Percentiles rank a stretch among this genome's conserved stretches.
These are phyloP conservation scores for Macroteleia sp. DNA, from an alignment of 2,888 invertebrate genomes.

Conservation along the genomic window DNA sequence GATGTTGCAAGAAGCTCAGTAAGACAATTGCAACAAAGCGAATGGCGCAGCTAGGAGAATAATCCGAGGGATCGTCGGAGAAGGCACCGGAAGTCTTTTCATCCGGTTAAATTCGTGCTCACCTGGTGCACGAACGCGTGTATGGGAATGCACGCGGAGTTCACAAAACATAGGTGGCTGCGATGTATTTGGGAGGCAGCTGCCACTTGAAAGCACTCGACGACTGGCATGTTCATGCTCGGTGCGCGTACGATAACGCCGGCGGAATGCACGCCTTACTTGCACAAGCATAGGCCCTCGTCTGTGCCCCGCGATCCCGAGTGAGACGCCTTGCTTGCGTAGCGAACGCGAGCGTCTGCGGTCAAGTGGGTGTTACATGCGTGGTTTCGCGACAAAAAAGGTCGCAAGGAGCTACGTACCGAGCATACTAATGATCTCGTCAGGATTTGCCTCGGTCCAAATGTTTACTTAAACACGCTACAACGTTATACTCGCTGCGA, in stretches of 20 bases:
- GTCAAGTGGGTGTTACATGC: constrained; percentile 67
- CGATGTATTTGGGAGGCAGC: constrained; percentile 68
- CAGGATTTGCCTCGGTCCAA: constrained; percentile 58
- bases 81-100: constrained; percentile 49
- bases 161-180: constrained; percentile 52
- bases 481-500: constrained; percentile 20
- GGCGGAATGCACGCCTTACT: constrained; percentile 67
- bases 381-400: constrained; percentile 63
- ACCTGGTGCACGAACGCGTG: constrained; percentile 28
- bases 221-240: constrained; percentile 70
- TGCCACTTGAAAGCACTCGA: constrained; percentile 69
- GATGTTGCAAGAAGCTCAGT: not conserved
- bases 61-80: constrained; percentile 23
- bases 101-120: constrained; percentile 42
- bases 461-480: constrained; percentile 56
- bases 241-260: constrained; percentile 70
- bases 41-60: constrained; percentile 22
- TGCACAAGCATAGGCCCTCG: constrained; percentile 59
- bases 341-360: constrained; percentile 60
- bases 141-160: constrained; percentile 45
- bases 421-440: constrained; percentile 63
- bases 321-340: constrained; percentile 63
- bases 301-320: constrained; percentile 56
- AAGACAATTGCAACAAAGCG: constrained; percentile 12
- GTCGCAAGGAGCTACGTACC: constrained; percentile 59